Conservation (phyloP, 2,888 invertebrate species). For the Macaria liturata region DNA sequence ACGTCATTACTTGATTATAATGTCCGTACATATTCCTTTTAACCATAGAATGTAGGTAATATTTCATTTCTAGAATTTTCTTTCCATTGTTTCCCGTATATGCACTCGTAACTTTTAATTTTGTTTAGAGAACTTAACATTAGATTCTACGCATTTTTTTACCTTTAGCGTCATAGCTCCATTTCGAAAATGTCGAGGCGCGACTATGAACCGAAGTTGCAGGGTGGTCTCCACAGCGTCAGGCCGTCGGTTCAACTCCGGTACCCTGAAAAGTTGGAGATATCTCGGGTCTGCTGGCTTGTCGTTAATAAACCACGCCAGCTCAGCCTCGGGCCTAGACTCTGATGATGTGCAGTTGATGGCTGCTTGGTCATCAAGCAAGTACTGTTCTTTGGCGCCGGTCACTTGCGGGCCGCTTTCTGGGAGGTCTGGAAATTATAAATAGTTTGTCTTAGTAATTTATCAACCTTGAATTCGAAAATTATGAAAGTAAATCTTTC, state of each 20-base stretch:
- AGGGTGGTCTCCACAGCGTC: slow-evolving; percentile 88
- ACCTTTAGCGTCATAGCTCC: slow-evolving; percentile 92
- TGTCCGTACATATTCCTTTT: no score
- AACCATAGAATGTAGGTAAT: no score
- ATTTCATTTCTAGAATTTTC: no score
- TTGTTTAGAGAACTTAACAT: no score
- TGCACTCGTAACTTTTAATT: no score
- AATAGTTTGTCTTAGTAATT: no score
- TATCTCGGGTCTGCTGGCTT: slow-evolving; percentile 82
- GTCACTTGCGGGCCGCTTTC: slow-evolving; percentile 89
- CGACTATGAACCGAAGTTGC: slow-evolving; percentile 89
- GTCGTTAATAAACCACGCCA: slow-evolving; percentile 93
- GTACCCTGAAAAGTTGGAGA: slow-evolving; percentile 77
- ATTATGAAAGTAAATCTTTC: no score
- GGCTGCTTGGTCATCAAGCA: slow-evolving; percentile 88
- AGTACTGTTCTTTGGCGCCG: slow-evolving; percentile 90
- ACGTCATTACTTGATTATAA: no score
- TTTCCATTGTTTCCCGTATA: no score
- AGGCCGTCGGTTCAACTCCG: slow-evolving; percentile 70
- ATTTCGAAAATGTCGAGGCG: slow-evolving; percentile 88
- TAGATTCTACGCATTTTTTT: no score
- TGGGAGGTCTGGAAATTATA: slow-evolving; percentile 86
- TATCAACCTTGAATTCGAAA: no score
- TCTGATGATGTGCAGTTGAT: slow-evolving; percentile 92
- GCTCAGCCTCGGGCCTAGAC: slow-evolving; percentile 90